These are phyloP conservation scores for Gibbula magus DNA, from an alignment of 2,888 invertebrate genomes.

Conservation along the genomic window DNA sequence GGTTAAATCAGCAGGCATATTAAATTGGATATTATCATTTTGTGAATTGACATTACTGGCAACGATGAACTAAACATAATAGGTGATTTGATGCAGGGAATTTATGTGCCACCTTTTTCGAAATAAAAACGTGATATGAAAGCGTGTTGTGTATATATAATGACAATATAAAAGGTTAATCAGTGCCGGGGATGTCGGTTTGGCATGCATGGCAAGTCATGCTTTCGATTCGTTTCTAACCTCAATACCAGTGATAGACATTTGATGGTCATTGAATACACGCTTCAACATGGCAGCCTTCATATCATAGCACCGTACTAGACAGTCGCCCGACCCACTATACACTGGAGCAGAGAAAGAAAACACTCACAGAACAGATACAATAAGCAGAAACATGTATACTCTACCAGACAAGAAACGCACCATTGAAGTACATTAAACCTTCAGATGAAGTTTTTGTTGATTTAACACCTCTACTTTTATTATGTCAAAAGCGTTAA, in stretches of 20 bases:
- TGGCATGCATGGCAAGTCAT: neutral
- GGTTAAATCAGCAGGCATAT: too few relatives aligned
- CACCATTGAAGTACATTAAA: too few relatives aligned
- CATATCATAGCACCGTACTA: constrained; percentile 74
- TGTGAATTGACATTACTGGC: neutral
- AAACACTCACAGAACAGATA: neutral
- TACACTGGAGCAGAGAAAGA: constrained; percentile 67
- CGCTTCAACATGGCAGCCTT: constrained; percentile 75
- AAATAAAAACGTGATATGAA: neutral
- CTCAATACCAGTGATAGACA: constrained; percentile 74
- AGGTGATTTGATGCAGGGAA: neutral
- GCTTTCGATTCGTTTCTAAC: constrained; percentile 52
- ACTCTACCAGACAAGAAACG: too few relatives aligned
- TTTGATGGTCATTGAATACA: constrained; percentile 73
- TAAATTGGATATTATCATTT: neutral
- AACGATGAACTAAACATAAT: neutral
- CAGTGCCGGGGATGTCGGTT: neutral
- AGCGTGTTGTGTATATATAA: neutral
- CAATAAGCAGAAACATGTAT: neutral
- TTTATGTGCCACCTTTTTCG: neutral
- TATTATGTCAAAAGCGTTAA: too few relatives aligned
- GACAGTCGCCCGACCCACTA: constrained; percentile 76
- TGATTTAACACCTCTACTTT: too few relatives aligned
- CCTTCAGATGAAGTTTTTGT: too few relatives aligned
- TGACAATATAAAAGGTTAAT: neutral